Evolutionary conservation across 2,113 vertebrate species (phyloP).

Genomic region (Bucco capensis): DNA sequence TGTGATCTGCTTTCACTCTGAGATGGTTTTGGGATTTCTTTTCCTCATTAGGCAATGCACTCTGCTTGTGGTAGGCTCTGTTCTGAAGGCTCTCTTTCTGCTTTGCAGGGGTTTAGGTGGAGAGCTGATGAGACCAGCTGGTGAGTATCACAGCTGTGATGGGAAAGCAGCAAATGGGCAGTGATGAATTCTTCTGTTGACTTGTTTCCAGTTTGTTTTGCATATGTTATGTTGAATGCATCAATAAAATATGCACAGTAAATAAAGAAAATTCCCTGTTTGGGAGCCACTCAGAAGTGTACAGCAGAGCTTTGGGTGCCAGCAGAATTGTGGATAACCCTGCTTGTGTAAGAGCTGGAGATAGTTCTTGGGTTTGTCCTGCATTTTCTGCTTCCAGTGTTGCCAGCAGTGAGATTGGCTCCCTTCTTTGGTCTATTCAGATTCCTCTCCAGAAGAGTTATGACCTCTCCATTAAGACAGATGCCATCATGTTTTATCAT

Average conservation of each 20-base stretch:
- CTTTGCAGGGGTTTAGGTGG: constrained; percentile 89
- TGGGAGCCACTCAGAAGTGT: background rate
- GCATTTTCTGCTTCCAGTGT: background rate
- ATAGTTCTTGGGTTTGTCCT: background rate
- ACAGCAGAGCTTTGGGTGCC: background rate
- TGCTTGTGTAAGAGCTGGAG: background rate
- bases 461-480: background rate
- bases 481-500: background rate
- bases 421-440: background rate
- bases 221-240: background rate
- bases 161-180: background rate
- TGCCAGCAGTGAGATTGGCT: background rate
- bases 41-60: rapidly evolving
- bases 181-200: background rate
- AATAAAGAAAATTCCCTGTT: background rate
- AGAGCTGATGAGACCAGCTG: constrained; percentile 90
- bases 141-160: constrained; percentile 64
- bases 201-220: background rate
- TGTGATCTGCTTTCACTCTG: background rate
- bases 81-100: constrained; percentile 1
- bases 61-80: background rate
- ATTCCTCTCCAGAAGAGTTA: background rate
- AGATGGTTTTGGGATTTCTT: background rate
- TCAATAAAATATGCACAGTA: background rate
- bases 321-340: background rate